Evolutionary conservation across 2,797 vertebrate genomes (phyloP).

Genomic region (Gymnodraco acuticeps): DNA sequence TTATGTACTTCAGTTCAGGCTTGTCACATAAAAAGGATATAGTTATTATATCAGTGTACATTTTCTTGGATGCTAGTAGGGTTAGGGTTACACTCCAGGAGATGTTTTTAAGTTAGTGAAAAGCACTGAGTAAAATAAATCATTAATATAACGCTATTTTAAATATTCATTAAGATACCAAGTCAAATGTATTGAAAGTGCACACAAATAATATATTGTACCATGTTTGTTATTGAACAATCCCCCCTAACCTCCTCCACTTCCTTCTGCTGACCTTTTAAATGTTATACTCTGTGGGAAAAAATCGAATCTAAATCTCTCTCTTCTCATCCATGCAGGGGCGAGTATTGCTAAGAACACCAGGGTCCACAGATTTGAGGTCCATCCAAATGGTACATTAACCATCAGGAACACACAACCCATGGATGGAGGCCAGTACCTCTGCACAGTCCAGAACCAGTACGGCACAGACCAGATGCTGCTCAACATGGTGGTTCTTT

Average conservation of each 20-base stretch:
- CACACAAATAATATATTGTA: too few relatives aligned
- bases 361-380: constrained; percentile 87
- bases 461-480: constrained; percentile 85
- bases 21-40: background rate
- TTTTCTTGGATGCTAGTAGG: too few relatives aligned
- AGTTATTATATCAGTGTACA: background rate
- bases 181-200: background rate
- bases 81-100: background rate
- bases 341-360: constrained; percentile 85
- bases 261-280: too few relatives aligned
- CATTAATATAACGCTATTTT: background rate
- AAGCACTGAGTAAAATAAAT: background rate
- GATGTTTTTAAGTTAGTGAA: background rate
- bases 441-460: constrained; percentile 89
- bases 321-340: constrained; percentile 75
- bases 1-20: background rate
- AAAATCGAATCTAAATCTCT: too few relatives aligned
- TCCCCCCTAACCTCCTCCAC: too few relatives aligned
- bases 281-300: too few relatives aligned
- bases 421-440: constrained; percentile 89
- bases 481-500: constrained; percentile 83
- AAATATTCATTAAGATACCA: background rate
- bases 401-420: constrained; percentile 86
- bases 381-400: constrained; percentile 90
- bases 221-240: too few relatives aligned